Percentiles rank a stretch among this genome's conserved stretches.
Conservation (phyloP, 2,888 invertebrate species). For the Cetonia aurata region DNA sequence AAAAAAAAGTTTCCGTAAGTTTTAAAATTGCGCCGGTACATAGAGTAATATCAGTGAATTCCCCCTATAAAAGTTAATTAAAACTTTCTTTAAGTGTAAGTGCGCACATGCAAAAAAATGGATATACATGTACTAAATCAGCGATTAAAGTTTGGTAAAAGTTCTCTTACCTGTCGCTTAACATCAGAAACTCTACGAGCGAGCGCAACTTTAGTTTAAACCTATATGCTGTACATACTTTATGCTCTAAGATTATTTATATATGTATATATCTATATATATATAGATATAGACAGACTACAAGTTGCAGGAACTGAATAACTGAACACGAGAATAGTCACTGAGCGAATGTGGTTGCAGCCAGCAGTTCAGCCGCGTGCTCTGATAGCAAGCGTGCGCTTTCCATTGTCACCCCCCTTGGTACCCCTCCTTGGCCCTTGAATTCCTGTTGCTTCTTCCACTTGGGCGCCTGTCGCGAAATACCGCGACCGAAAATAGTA, state of each 20-base stretch:
- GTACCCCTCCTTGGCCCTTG: slow-evolving; percentile 63
- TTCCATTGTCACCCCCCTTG: slow-evolving; percentile 65
- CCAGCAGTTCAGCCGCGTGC: slow-evolving; percentile 65
- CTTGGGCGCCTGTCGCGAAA: slow-evolving; percentile 64
- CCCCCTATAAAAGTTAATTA: neutral
- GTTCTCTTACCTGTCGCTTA: slow-evolving; percentile 8
- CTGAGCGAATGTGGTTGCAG: slow-evolving; percentile 61
- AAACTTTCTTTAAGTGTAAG: slow-evolving; percentile 5
- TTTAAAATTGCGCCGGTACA: too few species aligned
- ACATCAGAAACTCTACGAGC: neutral
- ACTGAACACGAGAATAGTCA: slow-evolving; percentile 44
- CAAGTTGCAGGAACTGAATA: slow-evolving; percentile 41
- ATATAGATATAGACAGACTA: slow-evolving; percentile 8
- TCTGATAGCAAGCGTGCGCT: slow-evolving; percentile 67
- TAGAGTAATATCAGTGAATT: too few species aligned
- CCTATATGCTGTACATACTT: slow-evolving; percentile 3
- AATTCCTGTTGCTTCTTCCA: slow-evolving; percentile 66
- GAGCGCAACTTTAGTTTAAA: slow-evolving; percentile 8
- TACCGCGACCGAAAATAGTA: slow-evolving; percentile 59
- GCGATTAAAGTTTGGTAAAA: neutral
- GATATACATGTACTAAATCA: neutral
- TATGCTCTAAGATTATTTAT: neutral
- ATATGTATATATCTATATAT: slow-evolving; percentile 21
- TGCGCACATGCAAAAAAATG: neutral
- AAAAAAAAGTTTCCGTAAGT: too few species aligned